Evolutionary conservation across 2,797 vertebrate species (phyloP).

Genomic region (Pyrocephalus nanus): DNA sequence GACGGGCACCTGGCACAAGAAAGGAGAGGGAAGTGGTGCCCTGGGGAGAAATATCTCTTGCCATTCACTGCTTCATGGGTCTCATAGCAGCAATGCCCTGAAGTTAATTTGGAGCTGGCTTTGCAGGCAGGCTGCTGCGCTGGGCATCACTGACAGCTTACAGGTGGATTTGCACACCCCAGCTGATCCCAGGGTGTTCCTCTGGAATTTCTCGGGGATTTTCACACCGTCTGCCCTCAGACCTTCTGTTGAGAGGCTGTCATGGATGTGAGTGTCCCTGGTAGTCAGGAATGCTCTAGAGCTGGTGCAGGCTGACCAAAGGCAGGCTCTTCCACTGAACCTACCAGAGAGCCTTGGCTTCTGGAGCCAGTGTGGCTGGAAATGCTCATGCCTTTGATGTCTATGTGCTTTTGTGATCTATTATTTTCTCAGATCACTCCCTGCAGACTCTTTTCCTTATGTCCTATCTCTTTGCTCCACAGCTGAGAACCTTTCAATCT

Average conservation of each 20-base stretch:
- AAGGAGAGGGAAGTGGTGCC: background rate
- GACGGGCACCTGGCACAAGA: background rate
- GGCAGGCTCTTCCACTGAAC: background rate
- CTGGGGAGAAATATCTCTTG: background rate
- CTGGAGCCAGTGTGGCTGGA: fast-evolving
- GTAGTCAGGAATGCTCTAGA: background rate
- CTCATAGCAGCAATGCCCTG: background rate
- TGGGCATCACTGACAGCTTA: background rate
- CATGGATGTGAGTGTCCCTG: fast-evolving
- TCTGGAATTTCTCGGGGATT: conserved; percentile 32
- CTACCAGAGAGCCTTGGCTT: background rate
- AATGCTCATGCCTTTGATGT: fast-evolving
- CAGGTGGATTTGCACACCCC: background rate
- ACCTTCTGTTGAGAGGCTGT: background rate
- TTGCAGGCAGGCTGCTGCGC: background rate
- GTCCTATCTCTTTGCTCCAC: background rate
- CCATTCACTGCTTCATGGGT: fast-evolving
- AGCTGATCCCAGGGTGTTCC: background rate
- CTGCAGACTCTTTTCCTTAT: background rate
- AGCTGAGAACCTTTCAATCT: background rate
- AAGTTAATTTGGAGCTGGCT: background rate
- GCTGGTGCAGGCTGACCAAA: background rate
- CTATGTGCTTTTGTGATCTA: background rate
- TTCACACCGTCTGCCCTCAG: background rate
- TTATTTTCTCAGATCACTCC: background rate